These are phyloP conservation scores for Pedetes capensis DNA, from an alignment of 2,113 vertebrate species.

Conservation along the genomic window DNA sequence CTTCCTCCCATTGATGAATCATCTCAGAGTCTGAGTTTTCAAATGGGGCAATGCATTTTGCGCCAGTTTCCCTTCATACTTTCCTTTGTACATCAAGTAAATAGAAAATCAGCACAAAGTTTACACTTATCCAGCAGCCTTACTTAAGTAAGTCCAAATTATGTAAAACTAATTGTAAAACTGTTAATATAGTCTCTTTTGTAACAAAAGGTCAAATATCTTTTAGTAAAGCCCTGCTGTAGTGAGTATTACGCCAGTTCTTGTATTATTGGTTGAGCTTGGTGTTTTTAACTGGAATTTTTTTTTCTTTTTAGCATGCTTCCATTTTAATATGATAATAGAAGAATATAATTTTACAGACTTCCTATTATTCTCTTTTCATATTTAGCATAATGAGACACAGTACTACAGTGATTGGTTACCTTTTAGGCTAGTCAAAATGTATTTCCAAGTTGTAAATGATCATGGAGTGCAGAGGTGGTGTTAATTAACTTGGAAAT, in stretches of 20 bases:
- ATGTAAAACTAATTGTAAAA: slow-evolving; percentile 81
- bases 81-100: slow-evolving; percentile 64
- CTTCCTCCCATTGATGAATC: slow-evolving; percentile 82
- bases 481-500: slow-evolving; percentile 54
- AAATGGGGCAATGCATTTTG: slow-evolving; percentile 73
- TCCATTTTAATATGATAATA: slow-evolving; percentile 60
- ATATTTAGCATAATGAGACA: slow-evolving; percentile 46
- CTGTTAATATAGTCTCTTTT: slow-evolving; percentile 73
- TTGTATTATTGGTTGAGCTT: slow-evolving; percentile 64
- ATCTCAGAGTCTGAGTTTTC: slow-evolving; percentile 79
- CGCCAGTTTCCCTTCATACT: slow-evolving; percentile 66
- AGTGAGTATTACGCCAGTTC: slow-evolving; percentile 76
- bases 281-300: slow-evolving; percentile 68
- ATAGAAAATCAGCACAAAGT: slow-evolving; percentile 74
- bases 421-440: slow-evolving; percentile 50
- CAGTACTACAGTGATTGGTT: neutral
- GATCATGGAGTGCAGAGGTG: slow-evolving; percentile 3
- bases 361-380: slow-evolving; percentile 30
- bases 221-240: slow-evolving; percentile 76
- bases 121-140: slow-evolving; percentile 79
- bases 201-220: slow-evolving; percentile 78
- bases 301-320: slow-evolving; percentile 45
- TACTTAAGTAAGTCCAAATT: slow-evolving; percentile 83
- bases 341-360: slow-evolving; percentile 31
- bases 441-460: slow-evolving; percentile 36